phyloP scores from a whole-genome alignment of 2,113 vertebrate species.

The Orcinus orca region DNA sequence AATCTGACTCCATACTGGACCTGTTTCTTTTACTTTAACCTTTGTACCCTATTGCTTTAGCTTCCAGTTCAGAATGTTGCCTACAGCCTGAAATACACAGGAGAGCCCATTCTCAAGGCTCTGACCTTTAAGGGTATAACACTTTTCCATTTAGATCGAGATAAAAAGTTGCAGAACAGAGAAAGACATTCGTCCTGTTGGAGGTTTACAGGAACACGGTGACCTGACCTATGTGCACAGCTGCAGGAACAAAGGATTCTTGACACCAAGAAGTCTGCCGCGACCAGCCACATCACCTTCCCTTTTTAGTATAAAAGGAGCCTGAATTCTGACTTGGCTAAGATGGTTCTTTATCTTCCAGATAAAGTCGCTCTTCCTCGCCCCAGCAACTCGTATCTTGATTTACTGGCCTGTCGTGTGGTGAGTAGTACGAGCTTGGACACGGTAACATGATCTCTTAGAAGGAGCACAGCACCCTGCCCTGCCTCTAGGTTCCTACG shows the following conservation, averaged over 20 bases:
- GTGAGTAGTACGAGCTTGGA: neutral
- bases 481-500: too few relatives aligned
- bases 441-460: neutral
- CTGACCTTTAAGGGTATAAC: neutral
- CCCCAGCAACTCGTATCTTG: neutral
- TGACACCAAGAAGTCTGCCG: accelerated
- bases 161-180: neutral
- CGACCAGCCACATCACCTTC: neutral
- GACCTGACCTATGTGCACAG: neutral
- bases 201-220: neutral
- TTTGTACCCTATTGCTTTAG: neutral
- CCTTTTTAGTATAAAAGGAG: neutral
- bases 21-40: neutral
- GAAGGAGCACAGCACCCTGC: too few relatives aligned
- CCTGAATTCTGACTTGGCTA: too few relatives aligned
- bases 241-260: neutral
- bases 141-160: neutral
- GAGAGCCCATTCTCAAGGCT: neutral
- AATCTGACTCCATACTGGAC: neutral
- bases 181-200: neutral
- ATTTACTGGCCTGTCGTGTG: neutral
- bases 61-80: neutral
- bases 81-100: neutral
- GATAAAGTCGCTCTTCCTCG: neutral
- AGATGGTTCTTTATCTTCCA: neutral